These are phyloP conservation scores for Diorhabda carinulata DNA, from an alignment of 1,140 invertebrate species.

Conservation along the genomic window DNA sequence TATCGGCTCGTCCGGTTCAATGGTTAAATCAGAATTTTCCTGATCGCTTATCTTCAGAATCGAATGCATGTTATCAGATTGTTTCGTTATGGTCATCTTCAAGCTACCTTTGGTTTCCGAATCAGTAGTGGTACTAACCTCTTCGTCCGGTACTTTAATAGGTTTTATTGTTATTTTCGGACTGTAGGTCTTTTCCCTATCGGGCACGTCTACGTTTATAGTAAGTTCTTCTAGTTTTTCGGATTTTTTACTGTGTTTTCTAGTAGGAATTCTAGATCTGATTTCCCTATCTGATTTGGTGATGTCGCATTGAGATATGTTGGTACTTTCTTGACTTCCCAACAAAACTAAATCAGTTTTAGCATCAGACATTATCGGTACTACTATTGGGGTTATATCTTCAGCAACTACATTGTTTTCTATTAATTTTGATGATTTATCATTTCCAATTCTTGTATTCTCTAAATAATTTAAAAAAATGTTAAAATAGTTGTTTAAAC, in stretches of 20 bases:
- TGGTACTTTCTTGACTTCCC: too few species aligned
- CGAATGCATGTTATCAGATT: conserved; percentile 43
- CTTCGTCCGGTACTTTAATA: conserved; percentile 34
- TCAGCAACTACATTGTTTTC: too few species aligned
- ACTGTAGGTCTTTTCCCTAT: conserved; percentile 36
- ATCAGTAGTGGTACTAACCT: conserved; percentile 30
- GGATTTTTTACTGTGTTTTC: conserved; percentile 12
- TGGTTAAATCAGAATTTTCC: conserved; percentile 36
- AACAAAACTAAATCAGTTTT: too few species aligned
- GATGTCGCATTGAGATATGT: too few species aligned
- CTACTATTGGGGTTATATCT: too few species aligned
- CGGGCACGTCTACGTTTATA: conserved; percentile 31
- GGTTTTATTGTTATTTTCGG: conserved; percentile 46
- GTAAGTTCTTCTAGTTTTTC: conserved; percentile 20
- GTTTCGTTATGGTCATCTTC: conserved; percentile 46
- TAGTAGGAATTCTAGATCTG: background rate
- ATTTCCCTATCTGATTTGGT: too few species aligned
- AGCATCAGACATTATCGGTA: too few species aligned
- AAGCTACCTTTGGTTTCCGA: conserved; percentile 34
- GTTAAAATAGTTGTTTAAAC: too few species aligned
- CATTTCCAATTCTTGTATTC: too few species aligned
- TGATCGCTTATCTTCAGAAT: conserved; percentile 44
- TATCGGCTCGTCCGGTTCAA: conserved; percentile 22
- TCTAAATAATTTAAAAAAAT: too few species aligned
- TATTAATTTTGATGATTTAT: too few species aligned